phyloP scores from a whole-genome alignment of 2,888 invertebrate genomes.

The Chrysolina americana region DNA sequence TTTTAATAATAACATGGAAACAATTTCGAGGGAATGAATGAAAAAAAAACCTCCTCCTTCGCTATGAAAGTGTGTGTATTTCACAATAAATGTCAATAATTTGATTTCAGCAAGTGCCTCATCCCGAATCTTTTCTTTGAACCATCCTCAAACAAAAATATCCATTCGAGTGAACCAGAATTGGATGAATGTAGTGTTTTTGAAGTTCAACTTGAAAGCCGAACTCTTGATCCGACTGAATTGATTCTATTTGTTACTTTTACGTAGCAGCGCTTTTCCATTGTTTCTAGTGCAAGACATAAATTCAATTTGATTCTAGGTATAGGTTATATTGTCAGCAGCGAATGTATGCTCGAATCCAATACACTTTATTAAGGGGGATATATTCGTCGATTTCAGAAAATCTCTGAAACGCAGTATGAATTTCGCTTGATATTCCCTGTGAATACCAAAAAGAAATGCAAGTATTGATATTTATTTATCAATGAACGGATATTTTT shows the following conservation, averaged over 20 bases:
- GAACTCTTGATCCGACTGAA: not conserved
- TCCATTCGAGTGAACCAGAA: not conserved
- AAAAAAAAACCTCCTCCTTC: too few species aligned
- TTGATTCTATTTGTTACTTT: conserved; percentile 8
- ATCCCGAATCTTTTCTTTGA: not conserved
- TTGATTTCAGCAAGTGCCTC: not conserved
- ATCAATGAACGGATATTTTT: too few species aligned
- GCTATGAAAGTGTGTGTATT: too few species aligned
- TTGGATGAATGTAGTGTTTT: conserved; percentile 1
- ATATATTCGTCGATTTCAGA: too few species aligned
- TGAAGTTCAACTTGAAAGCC: not conserved
- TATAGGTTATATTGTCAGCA: conserved; percentile 3
- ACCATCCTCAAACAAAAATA: not conserved
- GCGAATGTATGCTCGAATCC: not conserved
- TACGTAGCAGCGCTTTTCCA: not conserved
- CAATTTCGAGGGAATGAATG: too few species aligned
- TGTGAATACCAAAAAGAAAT: too few species aligned
- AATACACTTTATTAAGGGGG: not conserved
- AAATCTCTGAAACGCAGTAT: too few species aligned
- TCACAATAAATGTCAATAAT: not conserved
- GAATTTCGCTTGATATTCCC: too few species aligned
- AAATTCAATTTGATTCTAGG: conserved; percentile 3
- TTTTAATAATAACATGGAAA: too few species aligned
- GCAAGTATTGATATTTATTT: too few species aligned
- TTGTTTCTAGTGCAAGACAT: conserved; percentile 9